Base-by-base conservation (phyloP, 1,140 invertebrate species). In the Chelonus insularis region DNA sequence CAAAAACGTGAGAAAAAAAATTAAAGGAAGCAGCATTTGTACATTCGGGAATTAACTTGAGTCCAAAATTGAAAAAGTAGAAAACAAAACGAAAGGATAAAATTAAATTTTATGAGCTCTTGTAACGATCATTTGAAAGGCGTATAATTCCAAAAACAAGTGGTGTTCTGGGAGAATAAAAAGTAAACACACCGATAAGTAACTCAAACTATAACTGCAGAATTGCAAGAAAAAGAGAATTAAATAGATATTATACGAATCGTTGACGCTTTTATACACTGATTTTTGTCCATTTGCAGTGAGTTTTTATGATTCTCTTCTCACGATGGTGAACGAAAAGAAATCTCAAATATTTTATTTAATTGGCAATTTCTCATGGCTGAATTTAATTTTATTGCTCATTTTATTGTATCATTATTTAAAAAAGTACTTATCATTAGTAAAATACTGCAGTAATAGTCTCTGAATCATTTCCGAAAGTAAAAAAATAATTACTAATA, bases 81-180 rank as follows among this genome's bases (percentile, higher is more conserved):
- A 4, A 8, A 8, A 43, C 14, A 43, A 43, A 66, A 51, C 66
- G 57, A 68, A 72, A 60, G 36, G 64, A 29, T 29, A 4, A 71
- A 72, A 73, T 73, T 69, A 72, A 72, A 67, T 71, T 72, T 73
- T 72, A 73, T 63, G 23, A 23, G 48, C 48, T 51, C 23, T 25
- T 36, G 29, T 51, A 51, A 51, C 48, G 48, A 51, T 8, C 21
- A 51, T 12, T 34, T 23, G 21, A 51, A n/a, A 51, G 48, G 12
- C 23, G 23, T 51, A 34, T 51, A 51, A 51, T 51, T 51, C 48
- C 25, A 25, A 51, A 51, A 51, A 51, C 29, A 14, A 51, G 29
- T 34, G 18, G 29, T 11, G 11, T 32, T 16, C 1, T 23, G n/a
- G 23, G 34, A 34, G 23, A 32, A 34, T 11, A 51, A 32, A 12